Percentiles rank a stretch among this genome's conserved stretches.
Conservation (phyloP, 2,113 vertebrate genomes). For the Campylorhamphus procurvoides region DNA sequence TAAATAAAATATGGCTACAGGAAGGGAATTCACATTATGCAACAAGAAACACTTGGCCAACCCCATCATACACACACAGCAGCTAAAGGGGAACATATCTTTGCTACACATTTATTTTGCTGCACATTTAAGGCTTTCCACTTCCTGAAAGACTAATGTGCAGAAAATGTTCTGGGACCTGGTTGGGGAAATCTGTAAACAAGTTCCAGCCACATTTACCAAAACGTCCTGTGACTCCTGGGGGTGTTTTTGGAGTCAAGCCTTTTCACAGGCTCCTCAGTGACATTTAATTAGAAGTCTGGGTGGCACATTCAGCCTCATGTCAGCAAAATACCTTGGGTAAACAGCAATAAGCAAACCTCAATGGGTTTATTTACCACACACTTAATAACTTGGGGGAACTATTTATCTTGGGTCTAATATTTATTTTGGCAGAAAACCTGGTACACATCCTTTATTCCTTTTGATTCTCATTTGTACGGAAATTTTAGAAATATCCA, state of each 20-base stretch:
- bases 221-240: neutral
- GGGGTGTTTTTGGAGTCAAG: neutral
- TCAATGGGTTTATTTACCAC: constrained; percentile 33
- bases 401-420: neutral
- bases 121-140: neutral
- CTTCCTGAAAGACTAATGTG: neutral
- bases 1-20: neutral
- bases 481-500: constrained; percentile 58
- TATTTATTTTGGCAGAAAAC: constrained; percentile 23
- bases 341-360: constrained; percentile 55
- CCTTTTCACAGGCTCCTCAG: neutral
- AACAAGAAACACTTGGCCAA: neutral
- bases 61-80: neutral
- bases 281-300: constrained; percentile 38
- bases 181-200: neutral
- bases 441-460: neutral
- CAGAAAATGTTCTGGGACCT: neutral
- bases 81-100: neutral
- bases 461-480: neutral
- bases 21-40: neutral
- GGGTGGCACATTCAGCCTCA: neutral
- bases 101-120: neutral
- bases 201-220: neutral
- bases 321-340: constrained; percentile 6
- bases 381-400: constrained; percentile 28